These are phyloP conservation scores for Apogon hyalosoma DNA, from an alignment of 2,797 vertebrate species.

Conservation along the genomic window DNA sequence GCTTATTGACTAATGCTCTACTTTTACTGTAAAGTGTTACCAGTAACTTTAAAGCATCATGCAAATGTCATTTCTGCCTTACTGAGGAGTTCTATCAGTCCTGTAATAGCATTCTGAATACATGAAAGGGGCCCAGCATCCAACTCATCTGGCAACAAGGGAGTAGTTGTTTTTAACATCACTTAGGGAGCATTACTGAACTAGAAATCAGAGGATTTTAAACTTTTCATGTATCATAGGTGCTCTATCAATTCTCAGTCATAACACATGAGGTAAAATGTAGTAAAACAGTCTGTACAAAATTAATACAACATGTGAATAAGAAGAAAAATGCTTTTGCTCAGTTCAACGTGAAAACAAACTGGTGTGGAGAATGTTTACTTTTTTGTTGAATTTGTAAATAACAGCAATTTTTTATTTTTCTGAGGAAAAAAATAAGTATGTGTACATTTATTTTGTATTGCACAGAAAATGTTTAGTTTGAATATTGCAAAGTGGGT, in stretches of 20 bases:
- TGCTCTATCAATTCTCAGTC: constrained; percentile 55
- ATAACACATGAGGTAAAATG: constrained; percentile 36
- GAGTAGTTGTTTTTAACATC: constrained; percentile 22
- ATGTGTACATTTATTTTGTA: constrained; percentile 91
- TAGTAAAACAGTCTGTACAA: constrained; percentile 47
- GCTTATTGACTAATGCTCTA: too few species aligned
- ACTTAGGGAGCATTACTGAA: constrained; percentile 8
- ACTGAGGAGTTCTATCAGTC: constrained; percentile 63
- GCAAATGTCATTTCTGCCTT: constrained; percentile 77
- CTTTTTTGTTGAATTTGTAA: constrained; percentile 89
- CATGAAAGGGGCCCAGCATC: constrained; percentile 46
- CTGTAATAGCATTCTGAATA: constrained; percentile 44
- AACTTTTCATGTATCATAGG: constrained; percentile 52
- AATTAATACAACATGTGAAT: constrained; percentile 63
- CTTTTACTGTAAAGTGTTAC: too few species aligned
- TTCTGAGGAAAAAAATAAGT: constrained; percentile 77
- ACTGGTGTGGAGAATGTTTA: constrained; percentile 88
- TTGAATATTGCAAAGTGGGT: constrained; percentile 87
- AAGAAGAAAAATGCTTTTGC: constrained; percentile 57
- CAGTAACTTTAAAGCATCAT: constrained; percentile 33
- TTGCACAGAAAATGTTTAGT: constrained; percentile 90
- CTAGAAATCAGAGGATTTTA: constrained; percentile 23
- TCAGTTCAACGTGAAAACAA: constrained; percentile 70
- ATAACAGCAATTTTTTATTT: constrained; percentile 88
- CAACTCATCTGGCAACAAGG: constrained; percentile 4